These are phyloP conservation scores for Beroe forskalii DNA, from an alignment of 37 sponge, comb jelly and placozoan genomes.

Conservation along the genomic window DNA sequence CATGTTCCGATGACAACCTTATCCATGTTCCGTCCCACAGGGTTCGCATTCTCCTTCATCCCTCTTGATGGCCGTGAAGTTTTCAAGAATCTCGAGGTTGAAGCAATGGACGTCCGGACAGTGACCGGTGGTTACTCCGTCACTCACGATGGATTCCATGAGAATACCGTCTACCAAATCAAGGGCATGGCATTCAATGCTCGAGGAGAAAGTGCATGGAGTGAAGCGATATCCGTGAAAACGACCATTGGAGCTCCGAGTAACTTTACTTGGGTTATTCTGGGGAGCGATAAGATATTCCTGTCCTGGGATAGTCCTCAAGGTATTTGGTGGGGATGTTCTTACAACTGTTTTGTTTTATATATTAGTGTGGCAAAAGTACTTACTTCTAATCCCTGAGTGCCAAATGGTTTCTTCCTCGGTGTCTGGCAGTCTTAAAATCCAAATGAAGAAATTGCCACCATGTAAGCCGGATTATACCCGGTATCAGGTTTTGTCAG, in stretches of 20 bases:
- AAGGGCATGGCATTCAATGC: slow-evolving; percentile 24
- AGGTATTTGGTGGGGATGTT: no score
- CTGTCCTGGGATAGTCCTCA: slow-evolving; percentile 45
- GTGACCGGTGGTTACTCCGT: background rate
- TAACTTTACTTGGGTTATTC: background rate
- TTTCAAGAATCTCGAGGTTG: background rate
- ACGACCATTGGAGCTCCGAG: slow-evolving; percentile 49
- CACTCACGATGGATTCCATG: background rate
- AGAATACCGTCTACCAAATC: slow-evolving; percentile 35
- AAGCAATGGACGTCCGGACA: background rate
- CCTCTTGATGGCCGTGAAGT: slow-evolving; percentile 11
- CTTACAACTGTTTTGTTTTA: no score
- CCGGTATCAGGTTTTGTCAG: no score
- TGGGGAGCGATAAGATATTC: background rate
- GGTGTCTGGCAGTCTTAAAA: no score
- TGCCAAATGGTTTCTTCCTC: no score
- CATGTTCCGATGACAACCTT: no score
- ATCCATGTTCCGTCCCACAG: no score
- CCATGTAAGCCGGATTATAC: no score
- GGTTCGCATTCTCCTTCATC: slow-evolving; percentile 52
- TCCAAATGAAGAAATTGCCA: no score
- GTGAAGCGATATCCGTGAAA: background rate
- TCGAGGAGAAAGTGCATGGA: slow-evolving; percentile 29
- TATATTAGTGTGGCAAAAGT: no score
- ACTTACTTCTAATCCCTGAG: no score